These are phyloP conservation scores for Scolopax mira DNA, from an alignment of 2,113 vertebrate species.

Conservation along the genomic window DNA sequence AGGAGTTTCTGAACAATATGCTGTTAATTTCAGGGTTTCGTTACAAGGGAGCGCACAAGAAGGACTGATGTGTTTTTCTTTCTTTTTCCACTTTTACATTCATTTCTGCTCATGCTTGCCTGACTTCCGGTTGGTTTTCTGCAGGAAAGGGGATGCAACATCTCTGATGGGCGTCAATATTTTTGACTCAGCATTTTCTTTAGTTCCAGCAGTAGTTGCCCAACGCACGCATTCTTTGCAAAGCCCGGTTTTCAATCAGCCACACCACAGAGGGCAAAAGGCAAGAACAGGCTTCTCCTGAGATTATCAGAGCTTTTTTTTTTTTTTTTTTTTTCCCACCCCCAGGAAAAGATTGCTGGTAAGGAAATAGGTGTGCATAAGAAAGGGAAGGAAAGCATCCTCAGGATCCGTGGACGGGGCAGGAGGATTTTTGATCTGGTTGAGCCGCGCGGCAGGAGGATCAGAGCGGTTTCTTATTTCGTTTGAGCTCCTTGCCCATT, in stretches of 20 bases:
- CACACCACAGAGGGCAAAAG: neutral
- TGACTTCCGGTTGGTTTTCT: neutral
- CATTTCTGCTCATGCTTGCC: neutral
- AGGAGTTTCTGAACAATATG: too few relatives aligned
- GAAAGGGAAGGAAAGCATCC: neutral
- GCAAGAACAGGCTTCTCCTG: neutral
- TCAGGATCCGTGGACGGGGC: neutral
- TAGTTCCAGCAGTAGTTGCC: neutral
- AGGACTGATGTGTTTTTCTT: neutral
- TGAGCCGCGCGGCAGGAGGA: neutral
- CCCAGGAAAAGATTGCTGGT: neutral
- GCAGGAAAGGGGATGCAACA: neutral
- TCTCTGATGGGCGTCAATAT: neutral
- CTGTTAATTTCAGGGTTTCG: too few relatives aligned
- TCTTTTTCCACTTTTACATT: neutral
- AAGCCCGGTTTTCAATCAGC: neutral
- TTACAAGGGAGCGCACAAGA: too few relatives aligned
- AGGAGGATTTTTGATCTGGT: neutral
- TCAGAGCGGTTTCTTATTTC: slow-evolving; percentile 1
- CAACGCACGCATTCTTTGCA: neutral
- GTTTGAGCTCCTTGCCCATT: slow-evolving; percentile 3
- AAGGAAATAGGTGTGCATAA: neutral
- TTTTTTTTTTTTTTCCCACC: neutral
- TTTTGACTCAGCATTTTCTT: neutral
- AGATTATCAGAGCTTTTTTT: neutral